phyloP scores from a whole-genome alignment of 64 coral and sea anemone genomes.

The Cladopsammia gracilis region DNA sequence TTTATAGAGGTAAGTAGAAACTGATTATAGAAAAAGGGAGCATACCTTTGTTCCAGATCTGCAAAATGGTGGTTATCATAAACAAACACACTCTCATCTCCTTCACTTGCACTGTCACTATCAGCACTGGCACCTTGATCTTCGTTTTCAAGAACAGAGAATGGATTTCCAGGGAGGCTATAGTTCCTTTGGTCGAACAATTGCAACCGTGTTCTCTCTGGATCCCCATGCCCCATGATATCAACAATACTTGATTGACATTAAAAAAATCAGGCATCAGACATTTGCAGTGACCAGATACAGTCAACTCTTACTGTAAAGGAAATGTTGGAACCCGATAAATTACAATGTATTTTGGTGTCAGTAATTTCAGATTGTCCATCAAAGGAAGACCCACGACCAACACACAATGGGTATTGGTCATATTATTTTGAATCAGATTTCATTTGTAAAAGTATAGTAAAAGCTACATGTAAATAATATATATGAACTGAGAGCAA shows the following conservation, averaged over 20 bases:
- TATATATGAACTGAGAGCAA: too few species aligned
- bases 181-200: not conserved
- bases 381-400: too few species aligned
- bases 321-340: too few species aligned
- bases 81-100: constrained; percentile 9
- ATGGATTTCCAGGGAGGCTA: constrained; percentile 14
- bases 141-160: not conserved
- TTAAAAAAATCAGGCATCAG: not conserved
- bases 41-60: constrained; percentile 22
- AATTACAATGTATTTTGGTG: too few species aligned
- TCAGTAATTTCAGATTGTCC: too few species aligned
- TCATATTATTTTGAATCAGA: too few species aligned
- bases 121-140: not conserved
- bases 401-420: too few species aligned
- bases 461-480: too few species aligned
- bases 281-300: too few species aligned
- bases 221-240: not conserved
- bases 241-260: constrained; percentile 37
- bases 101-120: not conserved
- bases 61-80: not conserved
- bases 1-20: not conserved
- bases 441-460: too few species aligned
- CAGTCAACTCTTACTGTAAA: too few species aligned
- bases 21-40: not conserved
- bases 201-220: not conserved